A percentile compares a stretch with the other conserved stretches of the same genome.
Evolutionary conservation across 2,113 vertebrate genomes (phyloP).

Genomic region (Poeciliopsis prolifica): DNA sequence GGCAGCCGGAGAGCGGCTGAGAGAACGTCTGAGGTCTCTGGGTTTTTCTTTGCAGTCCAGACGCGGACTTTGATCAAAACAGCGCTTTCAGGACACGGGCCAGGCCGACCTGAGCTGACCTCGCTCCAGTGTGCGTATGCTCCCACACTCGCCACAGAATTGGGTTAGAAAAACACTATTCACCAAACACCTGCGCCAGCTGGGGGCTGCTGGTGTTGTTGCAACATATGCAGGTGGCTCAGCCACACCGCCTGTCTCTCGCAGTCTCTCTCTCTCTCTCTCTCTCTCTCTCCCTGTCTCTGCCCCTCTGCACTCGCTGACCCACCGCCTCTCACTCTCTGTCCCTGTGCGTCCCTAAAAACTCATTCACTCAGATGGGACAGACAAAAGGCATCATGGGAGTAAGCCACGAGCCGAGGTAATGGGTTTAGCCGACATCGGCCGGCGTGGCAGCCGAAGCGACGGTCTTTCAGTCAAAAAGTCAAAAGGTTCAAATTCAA

Average conservation of each 20-base stretch:
- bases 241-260: background rate
- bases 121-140: conserved; percentile 19
- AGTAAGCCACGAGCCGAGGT: conserved; percentile 29
- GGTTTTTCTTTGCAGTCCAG: conserved; percentile 45
- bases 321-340: background rate
- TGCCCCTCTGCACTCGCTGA: background rate
- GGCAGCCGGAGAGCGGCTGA: background rate
- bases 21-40: conserved; percentile 48
- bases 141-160: conserved; percentile 14
- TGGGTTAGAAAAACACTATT: conserved; percentile 39
- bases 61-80: conserved; percentile 66
- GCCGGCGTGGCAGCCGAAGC: conserved; percentile 4
- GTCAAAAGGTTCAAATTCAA: no score
- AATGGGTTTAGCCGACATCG: conserved; percentile 35
- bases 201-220: conserved; percentile 44
- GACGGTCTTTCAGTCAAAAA: background rate
- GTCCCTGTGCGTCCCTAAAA: conserved; percentile 9
- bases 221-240: conserved; percentile 50
- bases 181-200: conserved; percentile 55
- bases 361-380: conserved; percentile 49
- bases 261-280: background rate
- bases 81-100: conserved; percentile 48
- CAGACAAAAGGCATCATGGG: conserved; percentile 62
- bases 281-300: conserved; percentile 2
- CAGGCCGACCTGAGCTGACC: conserved; percentile 51